Evolutionary conservation across 2,888 invertebrate genomes (phyloP), one percentile per base, ranked within the genome.

Genomic region (Heliconius charithonia): DNA sequence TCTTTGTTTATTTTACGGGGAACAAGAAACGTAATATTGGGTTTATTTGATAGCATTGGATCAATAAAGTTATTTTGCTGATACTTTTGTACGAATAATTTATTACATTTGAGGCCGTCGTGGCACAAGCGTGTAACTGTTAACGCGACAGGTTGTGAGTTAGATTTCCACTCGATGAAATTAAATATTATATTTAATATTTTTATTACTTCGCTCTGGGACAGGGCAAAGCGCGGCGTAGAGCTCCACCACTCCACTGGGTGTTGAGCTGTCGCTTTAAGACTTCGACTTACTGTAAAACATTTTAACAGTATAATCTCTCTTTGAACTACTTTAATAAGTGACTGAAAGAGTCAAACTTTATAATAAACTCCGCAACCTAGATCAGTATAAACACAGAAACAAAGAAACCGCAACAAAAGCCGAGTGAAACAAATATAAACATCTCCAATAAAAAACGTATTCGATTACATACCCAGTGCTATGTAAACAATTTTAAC

Each of bases 401-500:
- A 41, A 69, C 74, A 69, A 74, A 56, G 56, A 67, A 78, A 78
- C 29, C 73, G 29, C 45, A 27, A 69, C 73, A 73, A 78, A 73
- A 45, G 67, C 41, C n/a, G 41, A 74, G 74, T 74, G 45, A 78
- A 74, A 45, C 67, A 62, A 74, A 74, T 66, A 74, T 78, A 74
- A 77, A 67, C 25, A 69, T 74, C 63, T 65, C 29, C 73, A 66
- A 66, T 78, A 78, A 78, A 37, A 78, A 62, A 77, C 73, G 41
- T 45, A 74, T 78, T 78, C 77, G 73, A 67, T 67, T 59, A 74
- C 73, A 74, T 45, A 69, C 37, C 66, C 73, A 67, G 65, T 67
- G 59, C 67, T 66, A 67, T 45, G 74, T 62, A 69, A 73, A 74
- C 74, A 74, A 74, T 78, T 78, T 74, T 74, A 78, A 78, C 73